Percentiles rank a stretch among this genome's conserved stretches.
Conservation (phyloP, 2,888 invertebrate species). For the Rapana venosa region DNA sequence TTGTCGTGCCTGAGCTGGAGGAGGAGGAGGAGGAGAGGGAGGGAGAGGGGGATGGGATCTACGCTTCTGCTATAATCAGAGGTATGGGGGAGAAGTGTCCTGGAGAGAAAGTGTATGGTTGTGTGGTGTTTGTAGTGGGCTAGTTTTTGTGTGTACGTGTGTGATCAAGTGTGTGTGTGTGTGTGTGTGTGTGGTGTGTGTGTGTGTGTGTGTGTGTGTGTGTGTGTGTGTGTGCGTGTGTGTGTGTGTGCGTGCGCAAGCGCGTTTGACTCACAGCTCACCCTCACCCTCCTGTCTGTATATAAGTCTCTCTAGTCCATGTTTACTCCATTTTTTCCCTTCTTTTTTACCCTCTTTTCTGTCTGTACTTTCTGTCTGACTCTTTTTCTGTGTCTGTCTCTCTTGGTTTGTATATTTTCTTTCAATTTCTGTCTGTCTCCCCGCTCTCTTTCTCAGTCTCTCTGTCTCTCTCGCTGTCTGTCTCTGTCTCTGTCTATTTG, state of each 20-base stretch:
- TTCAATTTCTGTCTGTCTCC: too few relatives aligned
- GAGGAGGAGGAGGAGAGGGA: neutral
- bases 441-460: too few relatives aligned
- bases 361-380: neutral
- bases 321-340: neutral
- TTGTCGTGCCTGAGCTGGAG: neutral
- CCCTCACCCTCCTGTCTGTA: too few relatives aligned
- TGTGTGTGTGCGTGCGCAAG: conserved; percentile 9
- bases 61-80: conserved; percentile 41
- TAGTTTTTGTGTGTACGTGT: neutral
- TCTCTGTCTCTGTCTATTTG: too few relatives aligned
- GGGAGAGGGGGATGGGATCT: conserved; percentile 26
- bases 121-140: neutral
- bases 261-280: too few relatives aligned
- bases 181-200: neutral
- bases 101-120: neutral
- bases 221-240: neutral
- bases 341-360: neutral
- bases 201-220: neutral
- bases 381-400: too few relatives aligned
- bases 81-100: conserved; percentile 29
- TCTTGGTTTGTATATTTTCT: too few relatives aligned
- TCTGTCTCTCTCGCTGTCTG: too few relatives aligned
- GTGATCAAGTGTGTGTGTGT: neutral
- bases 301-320: too few relatives aligned